Evolutionary conservation across 2,113 vertebrate genomes (phyloP).

Genomic region (Laticauda laticaudata): DNA sequence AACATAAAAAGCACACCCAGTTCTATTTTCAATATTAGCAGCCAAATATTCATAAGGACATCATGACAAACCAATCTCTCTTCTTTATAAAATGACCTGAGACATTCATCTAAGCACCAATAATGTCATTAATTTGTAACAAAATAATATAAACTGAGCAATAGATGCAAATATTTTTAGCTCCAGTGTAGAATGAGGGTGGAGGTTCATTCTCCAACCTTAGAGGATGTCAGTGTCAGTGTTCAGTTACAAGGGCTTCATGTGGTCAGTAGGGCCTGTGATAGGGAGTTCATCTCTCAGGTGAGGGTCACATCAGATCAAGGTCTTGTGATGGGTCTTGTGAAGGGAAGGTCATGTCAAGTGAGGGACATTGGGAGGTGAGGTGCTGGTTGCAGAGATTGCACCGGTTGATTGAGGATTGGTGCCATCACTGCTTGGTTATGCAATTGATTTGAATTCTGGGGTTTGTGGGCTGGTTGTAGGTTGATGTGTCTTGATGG

Average conservation of each 20-base stretch:
- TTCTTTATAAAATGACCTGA: background rate
- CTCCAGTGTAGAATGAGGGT: background rate
- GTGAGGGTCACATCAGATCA: background rate
- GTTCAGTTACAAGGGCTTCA: background rate
- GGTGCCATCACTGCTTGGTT: background rate
- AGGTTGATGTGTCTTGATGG: background rate
- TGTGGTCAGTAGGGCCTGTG: background rate
- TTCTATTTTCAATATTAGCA: background rate
- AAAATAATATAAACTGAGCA: background rate
- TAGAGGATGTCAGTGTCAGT: background rate
- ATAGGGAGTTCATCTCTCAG: background rate
- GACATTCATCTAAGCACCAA: background rate
- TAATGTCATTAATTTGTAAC: background rate
- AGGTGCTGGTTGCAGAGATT: background rate
- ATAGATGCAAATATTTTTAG: background rate
- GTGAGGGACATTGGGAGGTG: background rate
- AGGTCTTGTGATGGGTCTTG: background rate
- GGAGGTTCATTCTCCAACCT: background rate
- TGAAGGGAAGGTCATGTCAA: background rate
- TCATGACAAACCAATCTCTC: background rate
- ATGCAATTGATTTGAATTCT: background rate
- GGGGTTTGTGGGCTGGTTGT: background rate
- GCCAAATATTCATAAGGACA: background rate
- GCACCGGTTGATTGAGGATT: background rate
- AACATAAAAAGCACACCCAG: background rate